Base-by-base conservation (phyloP, 2,888 invertebrate species). In the Machimus atricapillus region DNA sequence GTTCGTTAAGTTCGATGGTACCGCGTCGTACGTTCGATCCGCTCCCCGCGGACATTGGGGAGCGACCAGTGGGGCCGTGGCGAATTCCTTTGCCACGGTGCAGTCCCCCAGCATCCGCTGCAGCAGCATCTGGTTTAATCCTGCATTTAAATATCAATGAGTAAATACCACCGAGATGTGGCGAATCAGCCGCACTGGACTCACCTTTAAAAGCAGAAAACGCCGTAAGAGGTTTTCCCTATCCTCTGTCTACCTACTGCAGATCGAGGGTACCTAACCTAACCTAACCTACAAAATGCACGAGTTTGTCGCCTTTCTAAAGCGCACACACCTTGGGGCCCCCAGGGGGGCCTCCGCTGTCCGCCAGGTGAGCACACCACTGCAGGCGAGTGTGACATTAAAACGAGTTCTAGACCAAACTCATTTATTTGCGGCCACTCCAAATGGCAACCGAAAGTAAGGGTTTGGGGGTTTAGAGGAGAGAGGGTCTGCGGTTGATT, bases 61-160 rank as follows among this genome's bases (percentile, higher is more conserved):
- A 66, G 66, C 66, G 66, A 27, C 66, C 66, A 23, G 19, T 66
- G 66, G 66, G 66, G 43, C 66, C 27, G 66, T 66, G 27, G 66
- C 66, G 66, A 66, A 66, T 66, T 66, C 66, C 23, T 66, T 66
- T 8, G 66, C 8, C 27, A 27, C 27, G 66, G 66, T 27, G 52
- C 52, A 7, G 46, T 79, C 31, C 40, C 16, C 40, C 43, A 43
- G 27, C 40, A 43, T 78, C 31, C 52, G 52, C 23, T 79, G 46
- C 23, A 79, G 52, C 23, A 56, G 46, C 23, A 79, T 79, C 52
- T 79, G 23, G 79, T 79, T 52, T 46, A 46, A 79, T 79, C 52
- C 52, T 79, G 46, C 52, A 79, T 79, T 79, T 52, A 46, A 79
- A 79, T 79, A 52, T 79, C 79, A 79, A 40, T 31, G 52, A 79